Base-by-base conservation (phyloP, 2,113 vertebrate species). In the Pagrus major region DNA sequence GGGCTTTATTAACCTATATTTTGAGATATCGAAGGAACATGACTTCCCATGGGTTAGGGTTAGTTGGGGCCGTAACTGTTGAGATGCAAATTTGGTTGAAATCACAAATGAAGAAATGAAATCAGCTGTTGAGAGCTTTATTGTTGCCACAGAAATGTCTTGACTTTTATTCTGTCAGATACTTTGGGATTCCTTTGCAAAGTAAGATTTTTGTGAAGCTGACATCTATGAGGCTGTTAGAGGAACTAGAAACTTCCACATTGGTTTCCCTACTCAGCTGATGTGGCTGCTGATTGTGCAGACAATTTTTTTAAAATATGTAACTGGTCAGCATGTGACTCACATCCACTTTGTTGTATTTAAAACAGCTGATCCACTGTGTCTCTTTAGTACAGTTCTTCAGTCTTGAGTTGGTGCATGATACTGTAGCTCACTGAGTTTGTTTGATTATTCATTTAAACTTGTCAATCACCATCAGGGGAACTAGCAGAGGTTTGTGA, bases 211-310 rank as follows among this genome's bases (percentile, higher is more conserved):
- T 31, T 64, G 31, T n/a, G 12, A 31, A 59, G n/a, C 6, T 23
- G 23, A 8, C 54, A 42, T 64, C 4, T 55, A 3, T 21, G 29
- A 56, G 47, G n/a, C 12, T 11, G 3, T 49, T 55, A 29, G 39
- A 76, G 47, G 41, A 71, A 59, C 41, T 27, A n/a, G 59, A 9
- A 31, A 33, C 15, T 42, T 56, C 51, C 73, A 52, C 72, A 9
- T 49, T 35, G 16, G 5, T 46, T 61, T 81, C 39, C 49, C 0
- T 9, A 46, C 55, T 69, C 18, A 20, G 55, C 47, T 46, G 16
- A 12, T 69, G 65, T 20, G 56, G 65, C 54, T 23, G 70, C 27
- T 29, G n/a, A 10, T 18, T 21, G 51, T 29, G 41, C 14, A 2
- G 12, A 5, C 23, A 3, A 11, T n/a, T 12, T 23, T 42, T 25